Evolutionary conservation across 2,888 invertebrate genomes (phyloP), one percentile per base, ranked within the genome.

Genomic region (Xanthia icteritia): DNA sequence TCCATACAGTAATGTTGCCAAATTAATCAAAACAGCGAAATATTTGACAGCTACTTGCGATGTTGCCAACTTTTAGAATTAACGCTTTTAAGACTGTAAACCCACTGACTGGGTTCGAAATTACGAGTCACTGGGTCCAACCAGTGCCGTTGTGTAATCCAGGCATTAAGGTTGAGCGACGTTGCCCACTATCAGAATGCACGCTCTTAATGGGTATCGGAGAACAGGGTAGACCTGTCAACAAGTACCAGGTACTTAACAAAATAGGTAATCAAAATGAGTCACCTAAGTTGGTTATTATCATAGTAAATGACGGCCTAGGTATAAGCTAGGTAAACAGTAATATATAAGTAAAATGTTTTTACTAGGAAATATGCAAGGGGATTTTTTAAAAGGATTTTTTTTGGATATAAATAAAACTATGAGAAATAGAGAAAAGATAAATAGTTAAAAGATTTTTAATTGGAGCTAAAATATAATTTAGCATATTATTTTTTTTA

Each of bases 341-440:
- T 74, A 45, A 74, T 74, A 54, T 71, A 64, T 82, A 81, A 82
- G 71, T 61, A 72, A 73, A 72, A 82, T 73, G 54, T 61, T 51
- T 36, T 70, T 45, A 67, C 56, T 76, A 58, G 42, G 17, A 11
- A 31, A 23, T 73, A 54, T 73, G 27, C 36, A 42, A 1, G 27
- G 81, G 27, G 51, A 42, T 2, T 58, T 72, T 69, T 79, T 60
- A 1, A 51, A 63, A 15, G 0, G 0, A 39, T 0, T 31, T 66
- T n/a, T 45, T 54, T 8, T 8, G 2, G 8, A n/a, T 1, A 13
- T 4, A 17, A 20, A 1, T 17, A 0, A 23, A 68, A 61, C 17
- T 65, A 11, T 17, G 11, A 54, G 0, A 39, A 68, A 31, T 3
- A 4, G 27, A 20, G 39, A 56, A 2, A 27, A 54, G 11, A 54